These are phyloP conservation scores for Lordiphosa andalusiaca DNA, from an alignment of 2,888 invertebrate genomes.

Conservation along the genomic window DNA sequence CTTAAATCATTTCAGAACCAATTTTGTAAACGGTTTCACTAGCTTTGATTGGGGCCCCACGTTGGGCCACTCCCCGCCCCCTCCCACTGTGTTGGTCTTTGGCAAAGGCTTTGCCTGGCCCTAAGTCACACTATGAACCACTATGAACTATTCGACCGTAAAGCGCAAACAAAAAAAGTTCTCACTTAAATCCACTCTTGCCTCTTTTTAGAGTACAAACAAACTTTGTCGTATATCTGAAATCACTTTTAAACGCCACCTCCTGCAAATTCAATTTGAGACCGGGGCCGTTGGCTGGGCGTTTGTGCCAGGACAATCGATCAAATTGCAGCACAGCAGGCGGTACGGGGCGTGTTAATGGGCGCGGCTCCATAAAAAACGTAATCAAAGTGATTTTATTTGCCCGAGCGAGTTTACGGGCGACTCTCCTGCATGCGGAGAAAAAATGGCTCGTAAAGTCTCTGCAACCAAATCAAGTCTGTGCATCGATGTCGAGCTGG, in stretches of 20 bases:
- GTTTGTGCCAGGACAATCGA: slow-evolving; percentile 16
- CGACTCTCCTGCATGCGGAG: slow-evolving; percentile 21
- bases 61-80: too few relatives aligned
- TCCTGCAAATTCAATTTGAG: background rate
- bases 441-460: background rate
- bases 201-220: too few relatives aligned
- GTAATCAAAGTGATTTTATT: slow-evolving; percentile 50
- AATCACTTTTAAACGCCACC: background rate
- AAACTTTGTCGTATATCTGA: background rate
- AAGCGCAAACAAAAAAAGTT: slow-evolving; percentile 13
- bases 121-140: too few relatives aligned
- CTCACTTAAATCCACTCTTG: background rate
- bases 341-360: slow-evolving; percentile 2
- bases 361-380: slow-evolving; percentile 21
- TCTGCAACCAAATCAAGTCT: background rate
- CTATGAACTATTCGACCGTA: too few relatives aligned
- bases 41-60: too few relatives aligned
- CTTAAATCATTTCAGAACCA: too few relatives aligned
- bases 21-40: too few relatives aligned
- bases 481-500: too few relatives aligned
- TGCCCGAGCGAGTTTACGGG: slow-evolving; percentile 18
- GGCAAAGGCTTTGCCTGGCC: too few relatives aligned
- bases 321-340: slow-evolving; percentile 22
- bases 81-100: too few relatives aligned
- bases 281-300: too few relatives aligned